Evolutionary conservation across 2,113 vertebrate genomes (phyloP), one percentile per base, ranked within the genome.

Genomic region (Cottus gobio): DNA sequence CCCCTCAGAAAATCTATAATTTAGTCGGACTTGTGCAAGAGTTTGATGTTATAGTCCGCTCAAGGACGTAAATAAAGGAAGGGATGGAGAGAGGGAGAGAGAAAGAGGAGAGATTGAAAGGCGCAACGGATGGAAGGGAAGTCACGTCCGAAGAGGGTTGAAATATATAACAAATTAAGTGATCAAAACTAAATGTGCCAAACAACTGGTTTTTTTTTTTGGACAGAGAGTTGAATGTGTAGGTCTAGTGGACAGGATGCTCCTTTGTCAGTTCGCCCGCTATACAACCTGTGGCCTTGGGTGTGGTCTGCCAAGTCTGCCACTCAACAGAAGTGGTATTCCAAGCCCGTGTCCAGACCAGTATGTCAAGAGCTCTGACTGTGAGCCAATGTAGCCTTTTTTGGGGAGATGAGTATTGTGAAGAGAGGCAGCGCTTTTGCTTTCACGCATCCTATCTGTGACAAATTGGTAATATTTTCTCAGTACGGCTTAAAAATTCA

Each of bases 321-420:
- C 87, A 85, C 83, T 88, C 84, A 85, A 63, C 64, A 75, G 56
- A 82, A 75, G 79, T 76, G 66, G 77, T 46, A 86, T 87, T 91
- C 76, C 73, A 88, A 89, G 87, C 83, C 79, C 79, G 54, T 74
- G 82, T 90, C 82, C 75, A 78, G 75, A 84, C 54, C 71, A 87
- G 71, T 77, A 36, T 56, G 82, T 84, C 61, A 87, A 52, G 83
- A 58, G n/a, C 77, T 81, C 76, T 81, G 64, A 83, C 73, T 70
- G 44, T 3, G 13, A 71, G 60, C 82, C 75, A 80, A 48, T 12
- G 6, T 0, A 70, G 54, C 46, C 52, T 58, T 77, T 65, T 85
- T 52, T 65, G 26, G 30, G 20, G 37, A 80, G 8, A 65, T 16
- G 69, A 67, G 54, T 28, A 50, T 42, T 61, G 18, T 65, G 48